A percentile compares a stretch with the other conserved stretches of the same genome.
phyloP scores from a whole-genome alignment of 2,797 vertebrate species.

The Hylomyscus alleni region DNA sequence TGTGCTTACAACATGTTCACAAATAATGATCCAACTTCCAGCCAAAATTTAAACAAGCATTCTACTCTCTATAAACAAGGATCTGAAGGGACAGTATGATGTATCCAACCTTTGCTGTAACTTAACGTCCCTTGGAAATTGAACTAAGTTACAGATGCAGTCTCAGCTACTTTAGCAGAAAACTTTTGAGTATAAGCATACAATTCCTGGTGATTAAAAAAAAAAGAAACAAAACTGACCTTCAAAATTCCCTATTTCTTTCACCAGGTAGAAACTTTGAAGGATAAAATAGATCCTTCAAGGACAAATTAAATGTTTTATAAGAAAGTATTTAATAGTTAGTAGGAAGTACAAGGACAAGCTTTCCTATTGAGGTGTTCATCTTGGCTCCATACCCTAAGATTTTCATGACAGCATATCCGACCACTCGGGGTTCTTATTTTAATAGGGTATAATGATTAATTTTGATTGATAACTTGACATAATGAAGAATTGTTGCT shows the following conservation, averaged over 20 bases:
- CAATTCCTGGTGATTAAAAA: constrained; percentile 16
- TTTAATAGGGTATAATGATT: neutral
- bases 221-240: neutral
- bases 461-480: neutral
- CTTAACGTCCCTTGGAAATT: constrained; percentile 61
- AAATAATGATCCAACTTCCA: constrained; percentile 52
- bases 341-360: neutral
- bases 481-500: neutral
- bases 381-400: neutral
- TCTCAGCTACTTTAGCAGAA: constrained; percentile 16
- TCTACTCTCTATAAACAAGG: constrained; percentile 10
- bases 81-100: neutral
- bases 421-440: neutral
- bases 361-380: neutral
- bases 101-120: constrained; percentile 11
- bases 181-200: constrained; percentile 5
- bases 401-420: neutral
- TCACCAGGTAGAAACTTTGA: neutral
- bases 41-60: constrained; percentile 65
- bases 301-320: neutral
- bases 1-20: constrained; percentile 57
- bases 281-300: neutral
- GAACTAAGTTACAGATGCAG: constrained; percentile 44
- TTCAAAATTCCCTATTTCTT: neutral
- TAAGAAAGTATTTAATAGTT: neutral